These are phyloP conservation scores for Himalopsyche tibetana DNA, from an alignment of 2,888 invertebrate species.

Conservation along the genomic window DNA sequence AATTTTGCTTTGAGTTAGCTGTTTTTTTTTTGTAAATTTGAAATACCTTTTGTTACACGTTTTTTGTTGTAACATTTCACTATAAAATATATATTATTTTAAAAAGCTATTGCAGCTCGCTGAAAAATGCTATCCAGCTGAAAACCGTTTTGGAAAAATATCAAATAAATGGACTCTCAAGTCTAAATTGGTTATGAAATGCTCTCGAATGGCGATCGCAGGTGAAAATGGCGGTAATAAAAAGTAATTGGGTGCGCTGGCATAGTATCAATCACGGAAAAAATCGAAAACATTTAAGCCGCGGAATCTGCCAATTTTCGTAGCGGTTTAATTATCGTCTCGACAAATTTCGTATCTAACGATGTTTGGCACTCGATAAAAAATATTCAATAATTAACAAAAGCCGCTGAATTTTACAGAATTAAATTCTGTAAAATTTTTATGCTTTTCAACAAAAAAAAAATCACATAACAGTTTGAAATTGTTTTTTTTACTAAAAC, in stretches of 20 bases:
- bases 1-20: too few relatives aligned
- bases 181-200: conserved; percentile 35
- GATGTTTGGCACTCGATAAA: conserved; percentile 6
- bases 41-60: too few relatives aligned
- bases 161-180: conserved; percentile 31
- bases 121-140: conserved; percentile 9
- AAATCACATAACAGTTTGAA: too few relatives aligned
- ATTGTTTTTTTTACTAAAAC: too few relatives aligned
- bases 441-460: too few relatives aligned
- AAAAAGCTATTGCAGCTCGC: background rate
- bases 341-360: background rate
- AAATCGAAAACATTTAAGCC: conserved; percentile 34
- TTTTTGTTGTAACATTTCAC: too few relatives aligned
- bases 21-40: too few relatives aligned
- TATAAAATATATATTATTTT: too few relatives aligned
- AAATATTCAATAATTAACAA: background rate
- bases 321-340: background rate
- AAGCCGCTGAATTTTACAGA: too few relatives aligned
- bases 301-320: conserved; percentile 4
- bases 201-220: conserved; percentile 31
- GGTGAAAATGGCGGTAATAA: conserved; percentile 12
- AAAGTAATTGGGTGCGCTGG: conserved; percentile 35
- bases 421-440: too few relatives aligned
- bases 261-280: conserved; percentile 35
- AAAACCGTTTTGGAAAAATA: conserved; percentile 2